Conservation (phyloP, 2,888 invertebrate species). For the Schrankia costaestrigalis region DNA sequence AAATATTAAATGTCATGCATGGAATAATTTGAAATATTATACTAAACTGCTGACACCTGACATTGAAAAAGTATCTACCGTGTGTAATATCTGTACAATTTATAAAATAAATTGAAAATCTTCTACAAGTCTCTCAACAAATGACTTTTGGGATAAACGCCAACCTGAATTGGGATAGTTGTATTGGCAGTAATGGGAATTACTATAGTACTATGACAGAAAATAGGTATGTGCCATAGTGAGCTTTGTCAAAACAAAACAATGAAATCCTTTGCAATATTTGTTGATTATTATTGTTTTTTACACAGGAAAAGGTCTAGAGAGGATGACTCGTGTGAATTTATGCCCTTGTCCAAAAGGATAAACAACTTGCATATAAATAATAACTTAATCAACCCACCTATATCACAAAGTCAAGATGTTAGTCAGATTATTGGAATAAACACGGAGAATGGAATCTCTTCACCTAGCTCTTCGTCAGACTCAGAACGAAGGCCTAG, state of each 20-base stretch:
- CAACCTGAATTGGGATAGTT: slow-evolving; percentile 50
- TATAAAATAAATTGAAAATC: not conserved
- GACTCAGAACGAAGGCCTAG: slow-evolving; percentile 65
- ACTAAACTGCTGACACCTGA: too few relatives aligned
- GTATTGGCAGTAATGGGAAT: slow-evolving; percentile 59
- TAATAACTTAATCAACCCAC: slow-evolving; percentile 65
- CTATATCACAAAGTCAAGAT: slow-evolving; percentile 47
- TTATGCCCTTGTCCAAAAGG: slow-evolving; percentile 93
- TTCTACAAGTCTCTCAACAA: slow-evolving; percentile 26
- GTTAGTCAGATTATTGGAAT: slow-evolving; percentile 57
- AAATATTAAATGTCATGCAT: too few relatives aligned
- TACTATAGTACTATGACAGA: slow-evolving; percentile 67
- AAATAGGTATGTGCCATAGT: slow-evolving; percentile 71
- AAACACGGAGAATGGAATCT: slow-evolving; percentile 52
- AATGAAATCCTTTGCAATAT: too few relatives aligned
- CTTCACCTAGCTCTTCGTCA: slow-evolving; percentile 55
- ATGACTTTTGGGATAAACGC: slow-evolving; percentile 63
- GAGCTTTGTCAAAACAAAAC: too few relatives aligned
- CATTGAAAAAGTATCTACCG: too few relatives aligned
- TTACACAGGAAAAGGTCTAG: slow-evolving; percentile 87
- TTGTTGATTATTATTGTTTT: too few relatives aligned
- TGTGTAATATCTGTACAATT: too few relatives aligned
- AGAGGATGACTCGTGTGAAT: slow-evolving; percentile 88
- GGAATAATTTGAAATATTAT: too few relatives aligned
- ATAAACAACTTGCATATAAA: slow-evolving; percentile 94